Evolutionary conservation across 2,888 invertebrate genomes (phyloP).

Genomic region (Athrips mouffetella): DNA sequence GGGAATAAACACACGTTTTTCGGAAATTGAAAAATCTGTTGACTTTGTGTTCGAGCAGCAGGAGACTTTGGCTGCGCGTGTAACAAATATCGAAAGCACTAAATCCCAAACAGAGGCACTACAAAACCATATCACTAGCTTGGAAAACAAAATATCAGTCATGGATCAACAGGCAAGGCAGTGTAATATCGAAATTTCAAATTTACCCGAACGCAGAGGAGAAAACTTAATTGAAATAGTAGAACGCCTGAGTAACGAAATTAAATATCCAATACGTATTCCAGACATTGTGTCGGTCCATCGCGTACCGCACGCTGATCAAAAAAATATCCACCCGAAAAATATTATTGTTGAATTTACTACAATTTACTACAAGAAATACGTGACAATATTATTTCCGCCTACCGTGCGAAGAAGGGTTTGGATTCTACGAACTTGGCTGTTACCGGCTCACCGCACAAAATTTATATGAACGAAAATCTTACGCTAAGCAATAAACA

Average conservation of each 20-base stretch:
- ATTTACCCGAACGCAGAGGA: constrained; percentile 16
- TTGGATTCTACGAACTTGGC: no score
- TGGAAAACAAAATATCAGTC: constrained; percentile 19
- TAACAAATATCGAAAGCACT: neutral
- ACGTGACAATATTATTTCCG: no score
- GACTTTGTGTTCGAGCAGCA: neutral
- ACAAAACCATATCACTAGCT: no score
- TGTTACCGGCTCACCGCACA: no score
- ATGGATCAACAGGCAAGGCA: no score
- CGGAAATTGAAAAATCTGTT: neutral
- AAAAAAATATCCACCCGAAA: no score
- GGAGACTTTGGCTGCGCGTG: neutral
- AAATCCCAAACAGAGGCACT: constrained; percentile 5
- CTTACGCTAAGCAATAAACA: no score
- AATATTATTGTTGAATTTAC: no score
- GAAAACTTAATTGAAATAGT: neutral
- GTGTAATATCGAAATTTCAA: constrained; percentile 22
- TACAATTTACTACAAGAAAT: no score
- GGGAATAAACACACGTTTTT: neutral
- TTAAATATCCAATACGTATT: neutral
- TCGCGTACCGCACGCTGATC: constrained; percentile 10
- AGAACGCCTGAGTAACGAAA: neutral
- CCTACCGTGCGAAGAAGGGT: no score
- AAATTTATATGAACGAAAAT: no score
- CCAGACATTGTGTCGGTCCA: constrained; percentile 5